Evolutionary conservation across 2,797 vertebrate genomes (phyloP).

Genomic region (Eidolon dupreanum): DNA sequence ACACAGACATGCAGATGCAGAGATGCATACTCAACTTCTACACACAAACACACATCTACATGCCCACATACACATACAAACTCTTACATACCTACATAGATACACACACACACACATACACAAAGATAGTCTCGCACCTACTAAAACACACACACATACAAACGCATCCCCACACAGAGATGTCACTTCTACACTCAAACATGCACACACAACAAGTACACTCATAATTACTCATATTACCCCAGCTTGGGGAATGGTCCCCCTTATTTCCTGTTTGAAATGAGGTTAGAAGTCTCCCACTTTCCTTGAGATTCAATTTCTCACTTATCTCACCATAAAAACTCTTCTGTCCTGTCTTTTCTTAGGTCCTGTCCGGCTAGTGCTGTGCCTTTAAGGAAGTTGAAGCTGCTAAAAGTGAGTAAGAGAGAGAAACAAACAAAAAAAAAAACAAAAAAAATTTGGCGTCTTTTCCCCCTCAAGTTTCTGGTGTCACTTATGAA

Average conservation of each 20-base stretch:
- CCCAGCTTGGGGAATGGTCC: neutral
- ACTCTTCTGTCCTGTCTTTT: constrained; percentile 23
- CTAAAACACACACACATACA: neutral
- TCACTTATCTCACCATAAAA: neutral
- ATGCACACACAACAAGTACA: neutral
- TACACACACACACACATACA: neutral
- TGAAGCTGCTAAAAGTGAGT: constrained; percentile 45
- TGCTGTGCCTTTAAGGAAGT: constrained; percentile 78
- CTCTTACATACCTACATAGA: neutral
- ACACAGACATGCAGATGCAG: neutral
- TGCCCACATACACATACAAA: neutral
- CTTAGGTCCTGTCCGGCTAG: constrained; percentile 55
- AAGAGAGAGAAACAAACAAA: neutral
- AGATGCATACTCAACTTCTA: neutral
- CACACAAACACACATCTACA: neutral
- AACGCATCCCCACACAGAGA: neutral
- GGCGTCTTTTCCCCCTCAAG: constrained; percentile 60
- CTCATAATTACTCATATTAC: neutral
- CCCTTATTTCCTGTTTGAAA: neutral
- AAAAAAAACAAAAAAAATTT: constrained; percentile 23
- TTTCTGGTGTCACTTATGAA: constrained; percentile 77
- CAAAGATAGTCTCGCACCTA: neutral
- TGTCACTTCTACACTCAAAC: neutral
- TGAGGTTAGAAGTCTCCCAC: neutral
- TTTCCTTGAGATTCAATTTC: constrained; percentile 43